A percentile compares a stretch with the other conserved stretches of the same genome.
phyloP scores from a whole-genome alignment of 1,140 invertebrate species.

The Drosophila nasuta region DNA sequence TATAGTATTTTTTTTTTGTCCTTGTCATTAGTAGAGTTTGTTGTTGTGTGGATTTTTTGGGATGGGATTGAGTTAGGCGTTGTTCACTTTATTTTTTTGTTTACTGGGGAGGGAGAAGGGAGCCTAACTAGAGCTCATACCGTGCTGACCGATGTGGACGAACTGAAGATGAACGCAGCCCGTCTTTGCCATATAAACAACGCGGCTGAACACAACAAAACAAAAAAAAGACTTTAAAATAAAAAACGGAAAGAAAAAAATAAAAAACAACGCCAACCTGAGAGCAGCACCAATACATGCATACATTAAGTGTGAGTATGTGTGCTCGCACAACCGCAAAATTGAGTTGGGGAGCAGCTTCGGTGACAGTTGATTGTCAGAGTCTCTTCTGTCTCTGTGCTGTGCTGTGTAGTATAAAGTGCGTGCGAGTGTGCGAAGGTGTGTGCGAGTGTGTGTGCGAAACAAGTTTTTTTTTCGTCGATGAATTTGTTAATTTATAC shows the following conservation, averaged over 20 bases:
- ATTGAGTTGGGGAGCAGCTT: constrained; percentile 50
- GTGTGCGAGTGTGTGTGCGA: constrained; percentile 55
- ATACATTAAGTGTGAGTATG: neutral
- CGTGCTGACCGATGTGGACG: constrained; percentile 84
- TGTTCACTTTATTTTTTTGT: constrained; percentile 53
- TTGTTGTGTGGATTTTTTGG: constrained; percentile 19
- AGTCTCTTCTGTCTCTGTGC: neutral
- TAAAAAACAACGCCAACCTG: constrained; percentile 50
- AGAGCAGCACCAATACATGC: constrained; percentile 52
- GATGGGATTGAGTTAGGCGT: constrained; percentile 29
- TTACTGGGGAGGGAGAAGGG: constrained; percentile 59
- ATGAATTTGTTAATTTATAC: constrained; percentile 74
- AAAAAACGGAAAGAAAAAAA: constrained; percentile 45
- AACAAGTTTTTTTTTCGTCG: constrained; percentile 54
- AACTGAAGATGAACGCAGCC: constrained; percentile 83
- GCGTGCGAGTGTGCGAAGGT: constrained; percentile 46
- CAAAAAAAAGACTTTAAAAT: constrained; percentile 44
- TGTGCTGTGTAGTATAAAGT: constrained; percentile 28
- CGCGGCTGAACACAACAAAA: constrained; percentile 49
- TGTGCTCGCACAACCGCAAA: constrained; percentile 7
- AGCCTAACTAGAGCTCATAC: constrained; percentile 84
- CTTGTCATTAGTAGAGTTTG: constrained; percentile 36
- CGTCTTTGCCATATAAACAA: constrained; percentile 84
- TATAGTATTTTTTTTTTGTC: constrained; percentile 26
- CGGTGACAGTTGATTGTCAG: constrained; percentile 59